These are phyloP conservation scores for Hybos culiciformis DNA, from an alignment of 2,888 invertebrate genomes.

Conservation along the genomic window DNA sequence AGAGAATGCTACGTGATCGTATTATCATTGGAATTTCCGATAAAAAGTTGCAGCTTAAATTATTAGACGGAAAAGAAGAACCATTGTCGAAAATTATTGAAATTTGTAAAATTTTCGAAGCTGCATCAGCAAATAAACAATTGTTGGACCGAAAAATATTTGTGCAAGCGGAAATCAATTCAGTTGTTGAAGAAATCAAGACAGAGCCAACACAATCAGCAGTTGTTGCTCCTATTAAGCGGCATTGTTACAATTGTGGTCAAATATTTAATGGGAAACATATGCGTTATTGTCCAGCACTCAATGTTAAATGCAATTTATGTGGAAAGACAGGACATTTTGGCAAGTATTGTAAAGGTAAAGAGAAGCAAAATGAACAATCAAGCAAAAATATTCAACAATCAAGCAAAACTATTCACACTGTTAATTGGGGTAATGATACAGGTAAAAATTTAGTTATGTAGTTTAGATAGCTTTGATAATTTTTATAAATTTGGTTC, in stretches of 20 bases:
- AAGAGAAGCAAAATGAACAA: too few species aligned
- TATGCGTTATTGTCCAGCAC: neutral
- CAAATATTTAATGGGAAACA: constrained; percentile 1
- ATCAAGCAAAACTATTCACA: too few species aligned
- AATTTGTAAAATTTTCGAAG: constrained; percentile 8
- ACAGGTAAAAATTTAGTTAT: too few species aligned
- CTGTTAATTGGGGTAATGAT: neutral
- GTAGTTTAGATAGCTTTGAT: too few species aligned
- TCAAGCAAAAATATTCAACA: too few species aligned
- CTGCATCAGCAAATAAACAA: constrained; percentile 7
- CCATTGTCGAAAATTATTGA: constrained; percentile 10
- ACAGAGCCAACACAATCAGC: too few species aligned
- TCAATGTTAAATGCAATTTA: constrained; percentile 6
- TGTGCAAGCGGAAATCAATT: neutral
- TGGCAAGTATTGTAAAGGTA: neutral
- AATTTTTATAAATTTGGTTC: too few species aligned
- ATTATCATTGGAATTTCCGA: constrained; percentile 13
- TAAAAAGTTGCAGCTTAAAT: constrained; percentile 10
- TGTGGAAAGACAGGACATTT: constrained; percentile 7
- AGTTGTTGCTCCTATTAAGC: too few species aligned
- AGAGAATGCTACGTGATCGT: constrained; percentile 13
- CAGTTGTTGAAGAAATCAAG: too few species aligned
- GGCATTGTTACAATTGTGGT: neutral
- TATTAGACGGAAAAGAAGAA: constrained; percentile 13
- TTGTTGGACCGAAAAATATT: neutral